Base-by-base conservation (phyloP, 2,888 invertebrate genomes). In the Chrysina gloriosa region DNA sequence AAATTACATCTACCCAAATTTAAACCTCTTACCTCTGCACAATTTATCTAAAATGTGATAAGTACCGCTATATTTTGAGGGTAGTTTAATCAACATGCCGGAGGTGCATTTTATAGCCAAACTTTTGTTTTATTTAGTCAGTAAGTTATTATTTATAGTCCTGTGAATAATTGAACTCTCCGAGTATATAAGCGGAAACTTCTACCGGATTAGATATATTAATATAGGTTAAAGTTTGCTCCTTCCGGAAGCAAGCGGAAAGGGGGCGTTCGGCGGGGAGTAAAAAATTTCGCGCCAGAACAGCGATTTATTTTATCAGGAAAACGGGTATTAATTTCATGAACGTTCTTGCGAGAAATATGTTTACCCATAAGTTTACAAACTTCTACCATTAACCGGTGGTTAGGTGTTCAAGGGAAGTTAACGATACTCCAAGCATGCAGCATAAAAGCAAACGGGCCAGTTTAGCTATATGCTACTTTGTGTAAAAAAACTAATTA, bases 141-240 rank as follows among this genome's bases (percentile, higher is more conserved):
- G 11, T 5, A 48, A 27, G 48, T 36, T 36, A 56, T 56, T 56
- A 56, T 36, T 36, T 56, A 56, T 5, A 34, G 25, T 34, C 9
- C 21, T 3, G 34, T 19, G n/a, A 54, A 19, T 54, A 34, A 54
- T 31, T 54, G 34, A 29, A 50, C 27, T 11, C 23, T 11, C n/a
- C 56, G 36, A 23, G 21, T 21, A 29, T 36, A 36, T 19, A 56
- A 56, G 14, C 23, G 34, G 9, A 9, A 21, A 34, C 54, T 34
- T 34, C 9, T 34, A 9, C n/a, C 11, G 21, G 9, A 34, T 56
- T 36, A 36, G 34, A 11, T 23, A 36, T 23, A 56, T 36, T 56
- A 36, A 19, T 9, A 36, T 36, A 36, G 36, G 36, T 23, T 11
- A 36, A 56, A 36, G 4, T 36, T 56, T 50, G 27, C 23, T 1